Evolutionary conservation across 2,797 vertebrate genomes (phyloP), one percentile per base, ranked within the genome.

Genomic region (Anomalospiza imberbis): DNA sequence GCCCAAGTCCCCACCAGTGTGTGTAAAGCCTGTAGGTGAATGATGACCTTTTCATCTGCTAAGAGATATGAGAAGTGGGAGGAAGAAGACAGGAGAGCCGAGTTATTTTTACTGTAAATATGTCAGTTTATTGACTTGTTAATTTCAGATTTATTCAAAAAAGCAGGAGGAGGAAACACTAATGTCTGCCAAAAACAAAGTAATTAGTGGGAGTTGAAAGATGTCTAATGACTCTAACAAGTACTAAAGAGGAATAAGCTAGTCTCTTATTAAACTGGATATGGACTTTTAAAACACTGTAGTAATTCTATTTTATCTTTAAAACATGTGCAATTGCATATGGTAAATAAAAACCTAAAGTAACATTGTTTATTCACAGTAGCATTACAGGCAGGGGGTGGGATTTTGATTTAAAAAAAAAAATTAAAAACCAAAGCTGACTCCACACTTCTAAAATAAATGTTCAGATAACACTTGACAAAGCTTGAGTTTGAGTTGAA

Each of bases 31-130:
- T 75, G 66, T 78, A 94, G 94, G 91, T 95, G 83, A 94, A 83
- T 3, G 24, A 55, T 91, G 79, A 91, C 88, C 83, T 95, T 95
- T 86, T 90, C 75, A 83, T 93, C 91, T 93, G 81, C 79, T 76
- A 32, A 75, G 66, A 89, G 55, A 77, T 62, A 57, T 17, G 77
- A 95, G 57, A 84, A 92, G 92, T 96, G 70, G 82, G 91, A 84
- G 90, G 95, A 85, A 78, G 70, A 86, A 50, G 72, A 79, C 76
- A 76, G 74, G 77, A 47, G 85, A 95, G 47, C 61, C 26, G 67
- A 91, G 91, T 91, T 95, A 89, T 89, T 95, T 94, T 96, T 94
- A 91, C 89, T 91, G 93, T 93, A 89, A 86, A 96, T 94, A 94
- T 95, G 79, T 89, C 79, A 78, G 57, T 94, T 96, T 95, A 94